These are phyloP conservation scores for Orchestia grillus DNA, from an alignment of 1,140 invertebrate genomes.

Conservation along the genomic window DNA sequence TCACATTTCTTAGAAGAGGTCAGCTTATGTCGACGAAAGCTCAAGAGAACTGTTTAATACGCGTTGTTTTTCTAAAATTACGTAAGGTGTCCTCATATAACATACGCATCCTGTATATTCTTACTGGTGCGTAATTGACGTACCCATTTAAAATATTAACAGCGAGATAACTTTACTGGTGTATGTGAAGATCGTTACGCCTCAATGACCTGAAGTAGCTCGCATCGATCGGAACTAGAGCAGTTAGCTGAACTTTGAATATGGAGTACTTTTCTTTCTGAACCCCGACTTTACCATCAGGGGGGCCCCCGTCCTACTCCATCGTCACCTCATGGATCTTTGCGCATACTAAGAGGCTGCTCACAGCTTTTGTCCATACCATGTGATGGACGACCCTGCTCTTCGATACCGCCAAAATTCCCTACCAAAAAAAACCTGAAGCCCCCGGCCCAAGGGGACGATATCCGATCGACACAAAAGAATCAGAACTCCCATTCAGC, in stretches of 20 bases:
- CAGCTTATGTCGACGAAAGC: no score
- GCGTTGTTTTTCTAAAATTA: no score
- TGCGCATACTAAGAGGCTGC: slow-evolving; percentile 3
- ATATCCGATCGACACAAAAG: not conserved
- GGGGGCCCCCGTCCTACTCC: not conserved
- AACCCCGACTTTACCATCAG: not conserved
- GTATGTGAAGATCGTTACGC: not conserved
- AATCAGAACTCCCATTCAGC: not conserved
- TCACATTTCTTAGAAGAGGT: no score
- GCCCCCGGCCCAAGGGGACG: not conserved
- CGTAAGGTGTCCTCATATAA: no score
- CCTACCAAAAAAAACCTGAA: not conserved
- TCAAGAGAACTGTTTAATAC: no score
- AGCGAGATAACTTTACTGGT: no score
- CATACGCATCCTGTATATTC: no score
- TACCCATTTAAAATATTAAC: no score
- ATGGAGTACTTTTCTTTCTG: not conserved
- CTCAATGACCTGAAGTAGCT: not conserved
- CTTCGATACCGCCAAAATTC: not conserved
- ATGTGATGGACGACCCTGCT: not conserved
- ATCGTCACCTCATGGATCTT: not conserved
- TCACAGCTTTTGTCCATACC: not conserved
- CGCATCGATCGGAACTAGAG: not conserved
- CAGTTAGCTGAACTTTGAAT: not conserved
- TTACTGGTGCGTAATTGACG: no score